Evolutionary conservation across 2,888 invertebrate species (phyloP).

Genomic region (Agonopterix heracliana): DNA sequence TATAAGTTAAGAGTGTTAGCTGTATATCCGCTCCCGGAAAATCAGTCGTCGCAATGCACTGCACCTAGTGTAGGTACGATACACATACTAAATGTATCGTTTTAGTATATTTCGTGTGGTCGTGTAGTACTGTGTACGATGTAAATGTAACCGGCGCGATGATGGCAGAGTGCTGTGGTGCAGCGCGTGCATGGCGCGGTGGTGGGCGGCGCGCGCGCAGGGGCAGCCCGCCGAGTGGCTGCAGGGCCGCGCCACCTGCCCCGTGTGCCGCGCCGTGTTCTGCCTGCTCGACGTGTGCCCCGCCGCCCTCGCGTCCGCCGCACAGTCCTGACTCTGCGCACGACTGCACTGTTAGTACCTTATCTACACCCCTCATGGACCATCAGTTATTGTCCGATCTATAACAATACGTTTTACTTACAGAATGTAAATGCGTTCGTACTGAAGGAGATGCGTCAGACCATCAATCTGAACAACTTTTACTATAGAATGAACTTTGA

Average conservation of each 20-base stretch:
- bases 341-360: slow-evolving; percentile 1
- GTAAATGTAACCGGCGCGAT: neutral
- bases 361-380: neutral
- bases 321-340: slow-evolving; percentile 11
- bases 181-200: slow-evolving; percentile 86
- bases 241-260: slow-evolving; percentile 88
- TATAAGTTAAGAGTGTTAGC: no score
- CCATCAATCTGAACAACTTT: no score
- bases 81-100: no score
- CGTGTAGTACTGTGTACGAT: no score
- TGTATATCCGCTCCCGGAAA: no score
- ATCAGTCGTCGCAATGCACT: no score
- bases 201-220: slow-evolving; percentile 91
- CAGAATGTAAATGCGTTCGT: no score
- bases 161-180: slow-evolving; percentile 95
- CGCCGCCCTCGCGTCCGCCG: slow-evolving; percentile 18
- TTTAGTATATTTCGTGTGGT: no score
- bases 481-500: no score
- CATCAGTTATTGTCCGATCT: neutral
- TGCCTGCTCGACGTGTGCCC: slow-evolving; percentile 89
- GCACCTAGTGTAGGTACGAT: no score
- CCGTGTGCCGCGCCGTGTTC: slow-evolving; percentile 89
- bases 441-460: no score
- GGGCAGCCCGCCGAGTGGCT: slow-evolving; percentile 85
- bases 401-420: no score